Evolutionary conservation across 2,797 vertebrate genomes (phyloP).

Genomic region (Anableps anableps): DNA sequence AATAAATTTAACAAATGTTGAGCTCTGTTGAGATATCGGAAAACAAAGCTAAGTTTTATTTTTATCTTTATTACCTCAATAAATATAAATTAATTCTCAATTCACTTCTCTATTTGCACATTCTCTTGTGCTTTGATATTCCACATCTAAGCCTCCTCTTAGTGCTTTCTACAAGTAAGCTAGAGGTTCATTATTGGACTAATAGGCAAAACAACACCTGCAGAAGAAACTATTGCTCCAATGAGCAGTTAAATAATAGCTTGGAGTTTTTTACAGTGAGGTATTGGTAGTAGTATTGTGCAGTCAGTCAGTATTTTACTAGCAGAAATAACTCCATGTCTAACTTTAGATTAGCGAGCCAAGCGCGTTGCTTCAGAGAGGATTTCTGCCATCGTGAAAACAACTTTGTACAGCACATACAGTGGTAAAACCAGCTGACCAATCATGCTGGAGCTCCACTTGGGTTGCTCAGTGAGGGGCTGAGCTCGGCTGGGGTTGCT

Average conservation of each 20-base stretch:
- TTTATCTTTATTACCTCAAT: neutral
- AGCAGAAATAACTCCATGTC: too few species aligned
- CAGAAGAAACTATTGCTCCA: conserved; percentile 45
- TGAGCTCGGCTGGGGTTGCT: too few species aligned
- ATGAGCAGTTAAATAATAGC: conserved; percentile 20
- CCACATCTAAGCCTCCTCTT: conserved; percentile 34
- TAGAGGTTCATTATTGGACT: conserved; percentile 57
- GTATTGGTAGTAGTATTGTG: neutral
- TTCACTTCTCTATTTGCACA: conserved; percentile 24
- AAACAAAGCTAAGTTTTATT: conserved; percentile 5
- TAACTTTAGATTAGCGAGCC: neutral
- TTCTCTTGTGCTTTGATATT: conserved; percentile 26
- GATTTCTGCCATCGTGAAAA: neutral
- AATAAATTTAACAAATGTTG: conserved; percentile 18
- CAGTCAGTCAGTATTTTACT: neutral
- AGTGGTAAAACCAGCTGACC: too few species aligned
- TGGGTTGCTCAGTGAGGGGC: too few species aligned
- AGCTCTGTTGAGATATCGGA: neutral
- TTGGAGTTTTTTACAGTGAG: neutral
- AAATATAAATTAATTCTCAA: conserved; percentile 7
- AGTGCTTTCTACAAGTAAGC: conserved; percentile 57
- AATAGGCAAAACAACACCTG: conserved; percentile 44
- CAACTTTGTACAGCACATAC: too few species aligned
- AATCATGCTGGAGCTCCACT: too few species aligned
- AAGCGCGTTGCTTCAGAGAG: neutral